phyloP scores from a whole-genome alignment of 1,140 invertebrate genomes.

The Venturia canescens region DNA sequence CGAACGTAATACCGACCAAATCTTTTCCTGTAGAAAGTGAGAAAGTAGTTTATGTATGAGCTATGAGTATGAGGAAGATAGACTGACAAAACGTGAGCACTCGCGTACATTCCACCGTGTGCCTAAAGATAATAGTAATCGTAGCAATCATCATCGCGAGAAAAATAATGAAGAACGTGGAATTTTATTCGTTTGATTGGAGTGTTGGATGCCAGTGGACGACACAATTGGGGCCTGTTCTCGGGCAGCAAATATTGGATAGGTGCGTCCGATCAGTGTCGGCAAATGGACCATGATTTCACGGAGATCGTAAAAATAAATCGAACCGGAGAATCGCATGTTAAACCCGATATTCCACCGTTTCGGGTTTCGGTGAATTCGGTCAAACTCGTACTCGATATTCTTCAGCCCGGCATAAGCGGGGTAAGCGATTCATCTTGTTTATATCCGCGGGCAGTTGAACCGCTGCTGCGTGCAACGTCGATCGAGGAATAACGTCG shows the following conservation, averaged over 20 bases:
- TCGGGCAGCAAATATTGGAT: slow-evolving; percentile 70
- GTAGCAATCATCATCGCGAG: too few relatives aligned
- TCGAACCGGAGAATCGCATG: slow-evolving; percentile 12
- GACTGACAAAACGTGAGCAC: background rate
- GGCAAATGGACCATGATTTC: slow-evolving; percentile 58
- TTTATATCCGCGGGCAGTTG: too few relatives aligned
- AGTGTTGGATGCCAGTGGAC: slow-evolving; percentile 72
- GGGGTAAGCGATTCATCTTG: slow-evolving; percentile 48
- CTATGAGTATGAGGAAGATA: background rate
- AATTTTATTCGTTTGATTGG: slow-evolving; percentile 38
- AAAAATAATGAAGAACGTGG: background rate
- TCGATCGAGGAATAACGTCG: background rate
- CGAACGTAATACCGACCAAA: slow-evolving; percentile 12
- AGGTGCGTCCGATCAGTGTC: slow-evolving; percentile 67
- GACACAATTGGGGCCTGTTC: slow-evolving; percentile 64
- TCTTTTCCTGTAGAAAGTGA: slow-evolving; percentile 65
- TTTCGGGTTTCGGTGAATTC: slow-evolving; percentile 60
- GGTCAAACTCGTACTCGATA: slow-evolving; percentile 53
- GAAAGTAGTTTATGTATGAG: slow-evolving; percentile 53
- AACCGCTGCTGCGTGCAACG: too few relatives aligned
- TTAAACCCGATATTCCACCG: slow-evolving; percentile 49
- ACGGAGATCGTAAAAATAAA: slow-evolving; percentile 27
- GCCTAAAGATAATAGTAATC: background rate
- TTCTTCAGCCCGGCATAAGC: slow-evolving; percentile 48
- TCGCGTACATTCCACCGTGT: background rate